Percentiles rank a stretch among this genome's conserved stretches.
phyloP scores from a whole-genome alignment of 2,888 invertebrate genomes.

The Sclerodermus sp. region DNA sequence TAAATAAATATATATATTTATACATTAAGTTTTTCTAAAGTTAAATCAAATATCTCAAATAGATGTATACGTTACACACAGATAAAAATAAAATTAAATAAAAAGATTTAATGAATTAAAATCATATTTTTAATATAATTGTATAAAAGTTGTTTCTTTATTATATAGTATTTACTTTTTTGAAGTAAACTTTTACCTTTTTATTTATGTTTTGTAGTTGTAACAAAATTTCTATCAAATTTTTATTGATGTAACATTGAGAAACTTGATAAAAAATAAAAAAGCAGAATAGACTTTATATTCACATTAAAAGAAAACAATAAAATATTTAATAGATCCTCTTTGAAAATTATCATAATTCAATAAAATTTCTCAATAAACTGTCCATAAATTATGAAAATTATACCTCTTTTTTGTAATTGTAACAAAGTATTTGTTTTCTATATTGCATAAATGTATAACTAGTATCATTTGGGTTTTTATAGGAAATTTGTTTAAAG shows the following conservation, averaged over 20 bases:
- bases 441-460: slow-evolving; percentile 9
- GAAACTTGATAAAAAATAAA: too few species aligned
- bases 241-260: too few species aligned
- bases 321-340: not conserved
- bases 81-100: not conserved
- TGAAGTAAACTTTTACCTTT: too few species aligned
- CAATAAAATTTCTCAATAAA: not conserved
- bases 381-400: not conserved
- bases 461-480: too few species aligned
- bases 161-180: too few species aligned
- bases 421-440: slow-evolving; percentile 1
- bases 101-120: not conserved
- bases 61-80: not conserved
- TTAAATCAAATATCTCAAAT: too few species aligned
- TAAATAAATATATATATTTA: not conserved
- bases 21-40: too few species aligned
- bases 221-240: too few species aligned
- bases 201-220: too few species aligned
- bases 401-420: not conserved
- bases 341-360: not conserved
- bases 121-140: not conserved
- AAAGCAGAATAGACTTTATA: not conserved
- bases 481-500: too few species aligned
- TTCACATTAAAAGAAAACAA: not conserved
- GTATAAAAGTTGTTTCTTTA: too few species aligned